Evolutionary conservation across 37 sponge, comb jelly and placozoan species (phyloP), one percentile per base, ranked within the genome.

Genomic region (Halichondria panicea): DNA sequence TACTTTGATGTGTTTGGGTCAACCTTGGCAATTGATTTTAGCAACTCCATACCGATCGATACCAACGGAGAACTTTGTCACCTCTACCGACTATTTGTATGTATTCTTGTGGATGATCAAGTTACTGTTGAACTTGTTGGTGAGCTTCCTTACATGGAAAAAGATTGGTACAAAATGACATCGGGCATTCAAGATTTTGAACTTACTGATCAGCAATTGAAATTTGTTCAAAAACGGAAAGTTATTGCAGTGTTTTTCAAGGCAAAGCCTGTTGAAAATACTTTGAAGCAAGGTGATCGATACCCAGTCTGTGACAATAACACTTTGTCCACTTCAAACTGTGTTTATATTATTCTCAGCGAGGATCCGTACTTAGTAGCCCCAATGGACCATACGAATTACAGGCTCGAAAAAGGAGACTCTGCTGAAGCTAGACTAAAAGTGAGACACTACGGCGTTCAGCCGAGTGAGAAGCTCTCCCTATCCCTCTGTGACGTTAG

Each of bases 11-110:
- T 48, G 11, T 18, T 18, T 18, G 52, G 15, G 13, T 48, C 63
- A 19, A 63, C 15, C 3, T 19, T 63, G 24, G 35, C 31, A 4
- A 57, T 64, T 24, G 82, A 81, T 36, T 72, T 81, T 25, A 36
- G 82, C 19, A 81, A 81, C 38, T 41, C 74, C 5, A 41, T 81
- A 33, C n/a, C 64, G 5, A 46, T 72, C 3, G 56, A 72, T 63
- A 11, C 3, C 1, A 4, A 55, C 54, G 53, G 42, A 6, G 43
- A 24, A 2, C 55, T 72, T 6, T 43, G 41, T 24, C 22, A 71
- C 21, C 19, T 80, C 7, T 45, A 50, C 1, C 4, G 21, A 28
- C 66, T 81, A 15, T 45, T 36, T 62, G 28, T 72, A 64, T 74
- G 74, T 4, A 31, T 68, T 35, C 9, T 34, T 18, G 27, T 24